Evolutionary conservation across 2,113 vertebrate genomes (phyloP).

Genomic region (Siniperca chuatsi): DNA sequence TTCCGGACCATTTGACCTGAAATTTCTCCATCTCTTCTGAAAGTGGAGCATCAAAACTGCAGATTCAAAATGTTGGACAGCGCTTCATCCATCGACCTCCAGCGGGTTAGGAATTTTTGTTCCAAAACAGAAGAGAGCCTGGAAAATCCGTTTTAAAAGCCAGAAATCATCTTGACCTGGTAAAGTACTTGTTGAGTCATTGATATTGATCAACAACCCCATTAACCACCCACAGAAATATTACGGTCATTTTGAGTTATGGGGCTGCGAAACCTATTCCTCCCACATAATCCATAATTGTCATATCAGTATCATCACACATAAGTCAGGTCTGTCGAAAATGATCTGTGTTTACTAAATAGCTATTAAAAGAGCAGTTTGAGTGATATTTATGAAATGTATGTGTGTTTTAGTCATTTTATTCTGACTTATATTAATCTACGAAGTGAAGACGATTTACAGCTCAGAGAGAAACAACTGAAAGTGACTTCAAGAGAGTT

Average conservation of each 20-base stretch:
- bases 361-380: neutral
- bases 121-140: conserved; percentile 16
- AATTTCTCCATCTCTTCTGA: neutral
- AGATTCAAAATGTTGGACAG: neutral
- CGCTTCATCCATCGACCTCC: conserved; percentile 3
- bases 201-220: conserved; percentile 47
- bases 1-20: conserved; percentile 16
- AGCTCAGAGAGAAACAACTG: neutral
- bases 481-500: conserved; percentile 15
- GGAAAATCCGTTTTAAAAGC: conserved; percentile 36
- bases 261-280: neutral
- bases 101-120: neutral
- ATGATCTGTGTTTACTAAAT: neutral
- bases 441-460: conserved; percentile 35
- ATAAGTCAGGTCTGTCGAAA: neutral
- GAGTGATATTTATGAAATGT: neutral
- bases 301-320: neutral
- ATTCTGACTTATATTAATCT: conserved; percentile 5
- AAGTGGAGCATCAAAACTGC: conserved; percentile 7
- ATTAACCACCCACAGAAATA: conserved; percentile 14
- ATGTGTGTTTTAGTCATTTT: conserved; percentile 8
- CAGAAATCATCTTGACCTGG: conserved; percentile 20
- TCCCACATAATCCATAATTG: neutral
- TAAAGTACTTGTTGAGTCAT: conserved; percentile 40
- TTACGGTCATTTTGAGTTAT: conserved; percentile 10